Base-by-base conservation (phyloP, 2,113 vertebrate species). In the Riparia riparia region DNA sequence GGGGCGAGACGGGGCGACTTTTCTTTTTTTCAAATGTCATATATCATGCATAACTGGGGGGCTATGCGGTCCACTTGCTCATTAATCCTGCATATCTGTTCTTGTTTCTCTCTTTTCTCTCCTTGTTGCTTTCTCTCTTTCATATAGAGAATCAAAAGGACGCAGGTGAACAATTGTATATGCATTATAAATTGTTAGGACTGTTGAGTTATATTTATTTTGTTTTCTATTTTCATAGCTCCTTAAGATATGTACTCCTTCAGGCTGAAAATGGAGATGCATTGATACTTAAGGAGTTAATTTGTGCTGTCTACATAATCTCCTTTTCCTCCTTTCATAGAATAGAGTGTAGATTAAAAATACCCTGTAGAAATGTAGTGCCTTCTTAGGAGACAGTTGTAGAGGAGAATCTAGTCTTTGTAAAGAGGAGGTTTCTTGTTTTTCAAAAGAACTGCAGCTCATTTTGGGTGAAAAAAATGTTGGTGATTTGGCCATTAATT, bases 131-230 rank as follows among this genome's bases (percentile, higher is more conserved):
- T 97, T 98, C 97, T 98, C 98, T 98, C 97, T 99, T 98, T 99
- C 98, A 99, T 98, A 99, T 98, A 98, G 98, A 99, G 98, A 99
- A 99, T 98, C 98, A 98, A 95, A 98, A 98, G 98, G 99, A 99
- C 29, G 98, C 98, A 99, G 99, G 98, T 99, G 99, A 99, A 99
- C 98, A 98, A 98, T 98, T 99, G 98, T 98, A 98, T 99, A 99
- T 99, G 98, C 98, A 98, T 99, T 98, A 98, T 98, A 98, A 98
- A 98, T 98, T 98, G 96, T 97, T 98, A 98, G 98, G 98, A 98
- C 95, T 98, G 97, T 97, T 97, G 96, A 97, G 95, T 98, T 97
- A 96, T 97, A 98, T 98, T 97, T 96, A 97, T 98, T 96, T 97
- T 97, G 92, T 94, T 98, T 97, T 96, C 89, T 93, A 98, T 96